Conservation (phyloP, 2,888 invertebrate genomes). For the Drosophila nigritarsus region DNA sequence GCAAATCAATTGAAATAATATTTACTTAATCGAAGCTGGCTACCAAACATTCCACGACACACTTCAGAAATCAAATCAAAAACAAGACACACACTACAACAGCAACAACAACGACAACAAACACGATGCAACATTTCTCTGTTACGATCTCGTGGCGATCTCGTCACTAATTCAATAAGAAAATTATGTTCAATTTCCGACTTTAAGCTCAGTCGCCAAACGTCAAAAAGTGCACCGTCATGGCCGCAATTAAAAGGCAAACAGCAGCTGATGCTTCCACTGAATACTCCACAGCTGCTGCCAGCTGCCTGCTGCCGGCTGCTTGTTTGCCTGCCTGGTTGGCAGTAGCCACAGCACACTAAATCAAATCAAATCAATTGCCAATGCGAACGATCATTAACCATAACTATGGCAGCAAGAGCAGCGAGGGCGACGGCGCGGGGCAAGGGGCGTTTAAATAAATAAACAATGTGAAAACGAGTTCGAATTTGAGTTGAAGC, state of each 20-base stretch:
- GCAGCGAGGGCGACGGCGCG: neutral
- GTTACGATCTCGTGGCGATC: conserved; percentile 36
- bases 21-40: conserved; percentile 64
- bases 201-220: conserved; percentile 26
- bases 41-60: conserved; percentile 75
- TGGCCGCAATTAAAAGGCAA: conserved; percentile 76
- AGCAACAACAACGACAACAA: neutral
- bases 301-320: neutral
- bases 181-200: conserved; percentile 76
- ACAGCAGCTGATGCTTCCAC: conserved; percentile 67
- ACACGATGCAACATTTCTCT: conserved; percentile 52
- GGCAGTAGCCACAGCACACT: conserved; percentile 66
- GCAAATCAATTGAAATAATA: conserved; percentile 76
- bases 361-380: conserved; percentile 76
- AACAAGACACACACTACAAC: conserved; percentile 48
- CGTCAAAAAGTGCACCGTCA: conserved; percentile 54
- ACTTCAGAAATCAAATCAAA: conserved; percentile 78
- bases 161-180: conserved; percentile 69
- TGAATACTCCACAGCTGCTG: conserved; percentile 29
- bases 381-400: conserved; percentile 75
- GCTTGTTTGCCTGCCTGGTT: neutral
- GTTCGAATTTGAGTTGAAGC: conserved; percentile 49
- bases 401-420: conserved; percentile 23
- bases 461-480: conserved; percentile 75
- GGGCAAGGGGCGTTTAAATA: conserved; percentile 64